Evolutionary conservation across 2,797 vertebrate genomes (phyloP), one percentile per base, ranked within the genome.

Genomic region (Schizopygopsis malacanthus): DNA sequence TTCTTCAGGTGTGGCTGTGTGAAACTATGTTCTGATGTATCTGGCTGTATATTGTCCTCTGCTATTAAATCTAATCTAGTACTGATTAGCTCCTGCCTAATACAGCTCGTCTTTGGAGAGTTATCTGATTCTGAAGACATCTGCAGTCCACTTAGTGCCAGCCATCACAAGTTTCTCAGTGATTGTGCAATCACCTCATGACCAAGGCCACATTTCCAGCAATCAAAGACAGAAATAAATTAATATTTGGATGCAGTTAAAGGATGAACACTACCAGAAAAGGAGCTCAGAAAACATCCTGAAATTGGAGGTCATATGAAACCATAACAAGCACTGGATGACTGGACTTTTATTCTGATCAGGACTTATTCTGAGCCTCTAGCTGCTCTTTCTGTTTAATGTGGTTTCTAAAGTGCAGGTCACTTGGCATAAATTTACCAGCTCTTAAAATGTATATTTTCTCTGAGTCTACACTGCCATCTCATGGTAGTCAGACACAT

Each of bases 391-490:
- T 2, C 47, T 56, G 63, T 69, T 70, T 78, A 63, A 70, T 78
- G 56, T n/a, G 50, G 47, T 69, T 70, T 78, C 22, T 61, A 47
- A 69, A 43, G 63, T 79, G 76, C 37, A 71, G 33, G 63, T 69
- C 61, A 54, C 33, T 69, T 39, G 18, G 65, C 25, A 37, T 71
- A 22, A 18, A 79, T 78, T 70, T 18, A 43, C 22, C 37, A 22
- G 4, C 33, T 45, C 3, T 63, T 18, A 61, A 67, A 54, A 37
- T 25, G 4, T 16, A 6, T 1, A 16, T 54, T 28, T 86, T 78
- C 9, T 41, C 69, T 93, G 91, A 90, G 84, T 90, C 89, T 92
- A 90, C 54, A 93, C 92, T 94, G 94, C 93, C 87, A 92, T 93
- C 95, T 95, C 77, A 91, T 94, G 95, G 92, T 85, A 22, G 67